Conservation (phyloP, 2,888 invertebrate genomes). For the Heliconius cydno region DNA sequence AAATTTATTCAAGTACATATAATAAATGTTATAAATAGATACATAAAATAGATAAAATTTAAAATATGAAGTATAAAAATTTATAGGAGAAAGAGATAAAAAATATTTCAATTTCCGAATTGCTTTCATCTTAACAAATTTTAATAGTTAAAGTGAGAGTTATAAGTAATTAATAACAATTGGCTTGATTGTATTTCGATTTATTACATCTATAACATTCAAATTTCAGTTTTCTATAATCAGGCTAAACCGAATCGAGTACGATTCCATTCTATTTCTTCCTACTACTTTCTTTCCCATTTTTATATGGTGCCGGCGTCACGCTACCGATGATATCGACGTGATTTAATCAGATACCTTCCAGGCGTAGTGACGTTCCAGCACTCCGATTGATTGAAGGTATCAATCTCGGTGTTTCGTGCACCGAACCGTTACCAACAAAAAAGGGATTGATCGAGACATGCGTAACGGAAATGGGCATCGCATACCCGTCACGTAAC, state of each 20-base stretch:
- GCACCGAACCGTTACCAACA: conserved; percentile 79
- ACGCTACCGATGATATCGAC: conserved; percentile 70
- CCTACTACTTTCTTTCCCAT: conserved; percentile 69
- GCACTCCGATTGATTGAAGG: conserved; percentile 76
- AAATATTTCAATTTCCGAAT: not conserved
- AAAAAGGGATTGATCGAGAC: conserved; percentile 79
- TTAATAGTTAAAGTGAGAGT: conserved; percentile 7
- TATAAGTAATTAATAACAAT: not conserved
- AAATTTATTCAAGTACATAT: conserved; percentile 8
- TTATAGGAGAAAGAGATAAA: not conserved
- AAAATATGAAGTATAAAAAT: not conserved
- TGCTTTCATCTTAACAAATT: not conserved
- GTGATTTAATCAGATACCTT: conserved; percentile 79
- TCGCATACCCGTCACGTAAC: conserved; percentile 73
- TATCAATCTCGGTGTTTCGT: conserved; percentile 79
- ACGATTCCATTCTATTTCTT: conserved; percentile 68
- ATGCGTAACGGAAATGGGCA: conserved; percentile 79
- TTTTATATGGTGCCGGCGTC: conserved; percentile 51
- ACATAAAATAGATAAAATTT: conserved; percentile 10
- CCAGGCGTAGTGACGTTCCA: conserved; percentile 67
- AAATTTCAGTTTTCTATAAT: conserved; percentile 1
- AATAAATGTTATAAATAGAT: not conserved
- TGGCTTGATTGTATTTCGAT: not conserved
- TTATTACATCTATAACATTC: conserved; percentile 1
- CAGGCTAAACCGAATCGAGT: conserved; percentile 60